Conservation (phyloP, 1,140 invertebrate species). For the Meloidogyne exigua region DNA sequence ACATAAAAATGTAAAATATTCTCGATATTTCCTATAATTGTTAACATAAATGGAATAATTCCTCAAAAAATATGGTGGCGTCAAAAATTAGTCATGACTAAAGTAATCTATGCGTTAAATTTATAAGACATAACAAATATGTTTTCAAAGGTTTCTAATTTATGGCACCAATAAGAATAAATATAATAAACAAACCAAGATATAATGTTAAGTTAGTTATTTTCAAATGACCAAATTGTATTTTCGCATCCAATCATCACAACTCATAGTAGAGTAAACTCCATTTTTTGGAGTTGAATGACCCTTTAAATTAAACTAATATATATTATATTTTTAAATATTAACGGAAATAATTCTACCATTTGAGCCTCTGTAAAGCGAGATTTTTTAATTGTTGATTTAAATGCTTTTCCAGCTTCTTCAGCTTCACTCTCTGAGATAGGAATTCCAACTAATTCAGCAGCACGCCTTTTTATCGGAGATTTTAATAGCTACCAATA, state of each 20-base stretch:
- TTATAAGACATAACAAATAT: too few relatives aligned
- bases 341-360: background rate
- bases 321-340: background rate
- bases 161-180: too few relatives aligned
- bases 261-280: background rate
- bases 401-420: background rate
- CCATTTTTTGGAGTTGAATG: slow-evolving; percentile 16
- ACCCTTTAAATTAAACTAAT: slow-evolving; percentile 21
- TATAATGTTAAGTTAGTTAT: background rate
- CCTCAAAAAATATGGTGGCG: too few relatives aligned
- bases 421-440: background rate
- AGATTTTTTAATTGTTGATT: slow-evolving; percentile 4
- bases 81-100: too few relatives aligned
- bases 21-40: background rate
- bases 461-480: slow-evolving; percentile 12
- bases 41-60: background rate
- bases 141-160: too few relatives aligned
- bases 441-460: background rate
- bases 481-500: slow-evolving; percentile 18
- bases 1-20: background rate
- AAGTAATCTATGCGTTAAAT: too few relatives aligned
- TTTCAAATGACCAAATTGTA: background rate
- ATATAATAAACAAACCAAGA: too few relatives aligned
- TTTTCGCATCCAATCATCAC: slow-evolving; percentile 22
- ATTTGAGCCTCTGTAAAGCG: slow-evolving; percentile 13